Evolutionary conservation across 2,888 invertebrate species (phyloP), one percentile per base, ranked within the genome.

Genomic region (Dynastes maya): DNA sequence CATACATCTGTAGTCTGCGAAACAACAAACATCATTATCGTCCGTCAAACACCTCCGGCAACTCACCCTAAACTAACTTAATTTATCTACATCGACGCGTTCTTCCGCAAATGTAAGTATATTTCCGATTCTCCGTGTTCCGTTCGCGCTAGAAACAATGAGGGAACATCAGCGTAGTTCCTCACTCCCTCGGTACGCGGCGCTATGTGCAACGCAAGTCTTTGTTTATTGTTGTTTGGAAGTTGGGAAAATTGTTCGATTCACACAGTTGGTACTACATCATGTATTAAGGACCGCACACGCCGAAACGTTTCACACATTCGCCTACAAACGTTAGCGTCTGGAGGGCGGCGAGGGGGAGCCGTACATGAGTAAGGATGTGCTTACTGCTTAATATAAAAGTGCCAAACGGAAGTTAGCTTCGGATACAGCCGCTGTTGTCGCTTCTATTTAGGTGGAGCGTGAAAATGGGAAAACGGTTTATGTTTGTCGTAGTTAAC

Each of bases 11-110:
- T 65, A 63, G 49, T 61, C 80, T 80, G 80, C 63, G 74, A 78
- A 78, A 76, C 80, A 78, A 78, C 80, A 76, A 78, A 67, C 78
- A 63, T 65, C 71, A 76, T 80, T 80, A 78, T 68, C 80, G 51
- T 71, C 53, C 16, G 40, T 45, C 72, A 58, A 51, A 61, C 53
- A 61, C 40, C 40, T 72, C 11, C 32, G 22, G 76, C 68, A 76
- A 49, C 80, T 58, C 78, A 65, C 63, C 76, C 71, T 74, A 76
- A 80, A 76, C 71, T 78, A 80, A 80, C 76, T 76, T 76, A 76
- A 80, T 80, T 80, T 80, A 78, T 78, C 80, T 77, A 70, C 71
- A 63, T 70, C 49, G 61, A 16, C 45, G 61, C 53, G 32, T 29
- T 58, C 37, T 37, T 55, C 71, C 71, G 71, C 37, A 71, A 71